Base-by-base conservation (phyloP, 37 sponge, comb jelly and placozoan genomes). In the Crambe crambe region DNA sequence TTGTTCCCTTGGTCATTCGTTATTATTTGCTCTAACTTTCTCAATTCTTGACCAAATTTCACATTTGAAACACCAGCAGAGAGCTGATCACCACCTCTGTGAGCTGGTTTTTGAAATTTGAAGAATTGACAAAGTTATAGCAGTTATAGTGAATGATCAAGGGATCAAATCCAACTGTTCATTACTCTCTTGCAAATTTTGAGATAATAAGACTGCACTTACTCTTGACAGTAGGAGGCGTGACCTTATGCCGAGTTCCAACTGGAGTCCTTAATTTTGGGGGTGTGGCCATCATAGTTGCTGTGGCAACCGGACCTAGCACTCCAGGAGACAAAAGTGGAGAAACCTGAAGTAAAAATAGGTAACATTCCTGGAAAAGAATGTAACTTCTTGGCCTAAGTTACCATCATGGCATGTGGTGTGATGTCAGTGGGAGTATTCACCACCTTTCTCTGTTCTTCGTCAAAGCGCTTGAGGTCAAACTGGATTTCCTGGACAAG, bases 401-500 rank as follows among this genome's bases (percentile, higher is more conserved):
- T 18, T 5, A 59, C 42, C 42, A 59, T 76, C 26, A 41, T 29
- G 25, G 79, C 88, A 72, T 77, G 87, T 38, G 92, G 84, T 8
- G 84, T 76, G 21, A 32, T 63, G 3, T 39, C 68, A 3, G 56
- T 31, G 2, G 77, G 86, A 3, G 82, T 70, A n/a, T 74, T 40
- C n/a, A 34, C 38, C 5, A 61, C 77, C 70, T 58, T 72, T 12
- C 56, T 80, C 86, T 79, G 76, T 29, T 95, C 95, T 54, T 89
- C 92, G 22, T 95, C 93, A 79, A 89, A 89, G 72, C 78, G 58
- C 76, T 86, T 91, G 73, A 95, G 72, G 67, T 95, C 95, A 75
- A 89, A 95, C 79, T 85, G 73, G 56, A 95, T 89, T 69, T 95
- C 95, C 39, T 84, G 79, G 37, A 92, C 95, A 74, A 95, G 80